These are phyloP conservation scores for Coelinius sp. DNA, from an alignment of 2,888 invertebrate genomes.

Conservation along the genomic window DNA sequence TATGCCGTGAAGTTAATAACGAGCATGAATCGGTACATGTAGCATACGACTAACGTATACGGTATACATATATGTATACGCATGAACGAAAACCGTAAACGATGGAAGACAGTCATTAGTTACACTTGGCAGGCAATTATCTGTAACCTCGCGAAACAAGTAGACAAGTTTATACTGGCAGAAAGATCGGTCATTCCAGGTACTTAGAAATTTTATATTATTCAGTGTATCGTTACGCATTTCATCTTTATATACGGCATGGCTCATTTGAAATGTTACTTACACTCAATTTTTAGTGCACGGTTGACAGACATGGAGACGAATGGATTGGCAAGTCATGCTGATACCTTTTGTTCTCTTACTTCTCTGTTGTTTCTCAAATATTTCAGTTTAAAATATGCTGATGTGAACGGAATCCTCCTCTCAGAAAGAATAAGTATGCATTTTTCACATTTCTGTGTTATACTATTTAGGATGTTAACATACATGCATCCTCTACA, in stretches of 20 bases:
- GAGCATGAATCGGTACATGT: slow-evolving; percentile 23
- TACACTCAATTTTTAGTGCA: slow-evolving; percentile 29
- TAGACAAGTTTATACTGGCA: background rate
- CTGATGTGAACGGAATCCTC: no score
- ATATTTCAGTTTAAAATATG: no score
- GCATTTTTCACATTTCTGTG: no score
- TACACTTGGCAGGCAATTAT: slow-evolving; percentile 33
- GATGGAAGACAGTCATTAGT: slow-evolving; percentile 47
- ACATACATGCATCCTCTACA: no score
- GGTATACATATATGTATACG: slow-evolving; percentile 11
- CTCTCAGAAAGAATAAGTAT: no score
- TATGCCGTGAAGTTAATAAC: slow-evolving; percentile 24
- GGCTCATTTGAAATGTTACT: slow-evolving; percentile 16
- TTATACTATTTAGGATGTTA: no score
- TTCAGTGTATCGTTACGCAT: slow-evolving; percentile 24
- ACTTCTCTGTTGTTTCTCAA: no score
- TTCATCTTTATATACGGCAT: slow-evolving; percentile 15
- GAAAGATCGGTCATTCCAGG: background rate
- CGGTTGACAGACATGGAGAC: background rate
- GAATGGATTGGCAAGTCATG: background rate
- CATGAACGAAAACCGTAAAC: slow-evolving; percentile 44
- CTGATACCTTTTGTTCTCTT: background rate
- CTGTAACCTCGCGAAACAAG: background rate
- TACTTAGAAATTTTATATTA: slow-evolving; percentile 23
- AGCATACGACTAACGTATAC: slow-evolving; percentile 16